A percentile compares a stretch with the other conserved stretches of the same genome.
These are phyloP conservation scores for Corythaixoides concolor DNA, from an alignment of 2,113 vertebrate species.

Conservation along the genomic window DNA sequence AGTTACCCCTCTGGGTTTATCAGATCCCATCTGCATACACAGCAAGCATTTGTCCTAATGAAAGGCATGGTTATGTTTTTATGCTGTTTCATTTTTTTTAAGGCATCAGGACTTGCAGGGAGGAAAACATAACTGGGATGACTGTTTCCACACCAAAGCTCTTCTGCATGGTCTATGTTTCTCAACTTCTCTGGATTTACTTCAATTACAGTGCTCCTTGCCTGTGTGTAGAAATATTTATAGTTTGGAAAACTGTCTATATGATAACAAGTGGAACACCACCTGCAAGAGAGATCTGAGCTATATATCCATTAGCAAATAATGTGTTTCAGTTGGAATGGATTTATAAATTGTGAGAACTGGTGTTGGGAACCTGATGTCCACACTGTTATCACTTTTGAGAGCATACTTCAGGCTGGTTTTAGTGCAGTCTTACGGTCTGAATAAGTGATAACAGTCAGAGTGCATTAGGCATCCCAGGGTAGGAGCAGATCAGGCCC, in stretches of 20 bases:
- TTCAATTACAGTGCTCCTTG: neutral
- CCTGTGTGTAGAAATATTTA: neutral
- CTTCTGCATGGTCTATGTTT: neutral
- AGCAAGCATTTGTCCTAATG: neutral
- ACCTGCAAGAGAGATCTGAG: neutral
- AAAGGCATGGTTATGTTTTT: neutral
- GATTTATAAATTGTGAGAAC: neutral
- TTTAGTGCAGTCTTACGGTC: neutral
- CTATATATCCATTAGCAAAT: neutral
- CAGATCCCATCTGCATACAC: neutral
- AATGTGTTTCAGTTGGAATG: neutral
- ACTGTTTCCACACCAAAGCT: neutral
- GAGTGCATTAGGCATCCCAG: neutral
- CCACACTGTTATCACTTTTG: neutral
- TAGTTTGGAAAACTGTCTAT: neutral
- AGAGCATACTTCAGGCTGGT: neutral
- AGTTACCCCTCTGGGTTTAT: neutral
- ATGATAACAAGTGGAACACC: neutral
- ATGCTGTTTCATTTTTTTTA: neutral
- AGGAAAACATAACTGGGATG: neutral
- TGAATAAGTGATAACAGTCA: neutral
- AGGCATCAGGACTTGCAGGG: neutral
- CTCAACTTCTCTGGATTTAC: neutral
- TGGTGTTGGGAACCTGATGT: neutral
- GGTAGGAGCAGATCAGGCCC: too few species aligned